phyloP scores from a whole-genome alignment of 2,888 invertebrate species.

The Zaprionus obscuricornis region DNA sequence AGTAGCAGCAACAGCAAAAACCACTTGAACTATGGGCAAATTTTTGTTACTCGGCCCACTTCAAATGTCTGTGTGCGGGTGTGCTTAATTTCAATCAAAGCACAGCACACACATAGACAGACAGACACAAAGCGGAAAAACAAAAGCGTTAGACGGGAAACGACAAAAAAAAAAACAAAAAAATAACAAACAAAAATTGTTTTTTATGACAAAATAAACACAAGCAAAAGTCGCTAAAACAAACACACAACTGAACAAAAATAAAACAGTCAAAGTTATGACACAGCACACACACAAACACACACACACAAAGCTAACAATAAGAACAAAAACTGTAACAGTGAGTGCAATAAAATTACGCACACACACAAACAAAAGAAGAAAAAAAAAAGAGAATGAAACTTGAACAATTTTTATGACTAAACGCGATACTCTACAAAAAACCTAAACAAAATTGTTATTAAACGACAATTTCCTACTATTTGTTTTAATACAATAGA shows the following conservation, averaged over 20 bases:
- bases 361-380: conserved; percentile 1
- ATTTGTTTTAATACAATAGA: no score
- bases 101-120: not conserved
- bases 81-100: conserved; percentile 59
- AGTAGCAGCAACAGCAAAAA: no score
- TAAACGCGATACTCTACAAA: not conserved
- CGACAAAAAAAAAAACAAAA: conserved; percentile 2
- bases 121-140: conserved; percentile 1
- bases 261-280: conserved; percentile 4
- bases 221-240: conserved; percentile 25
- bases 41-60: conserved; percentile 82
- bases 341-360: conserved; percentile 10
- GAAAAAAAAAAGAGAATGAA: not conserved
- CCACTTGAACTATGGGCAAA: conserved; percentile 43
- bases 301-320: not conserved
- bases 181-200: conserved; percentile 4
- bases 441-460: not conserved
- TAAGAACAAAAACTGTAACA: not conserved
- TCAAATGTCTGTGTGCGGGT: no score
- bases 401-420: not conserved
- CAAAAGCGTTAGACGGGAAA: conserved; percentile 1
- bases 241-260: conserved; percentile 23
- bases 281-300: no score
- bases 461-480: no score
- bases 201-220: conserved; percentile 44